phyloP scores from a whole-genome alignment of 1,140 invertebrate species.

The Mactra quadrangularis region DNA sequence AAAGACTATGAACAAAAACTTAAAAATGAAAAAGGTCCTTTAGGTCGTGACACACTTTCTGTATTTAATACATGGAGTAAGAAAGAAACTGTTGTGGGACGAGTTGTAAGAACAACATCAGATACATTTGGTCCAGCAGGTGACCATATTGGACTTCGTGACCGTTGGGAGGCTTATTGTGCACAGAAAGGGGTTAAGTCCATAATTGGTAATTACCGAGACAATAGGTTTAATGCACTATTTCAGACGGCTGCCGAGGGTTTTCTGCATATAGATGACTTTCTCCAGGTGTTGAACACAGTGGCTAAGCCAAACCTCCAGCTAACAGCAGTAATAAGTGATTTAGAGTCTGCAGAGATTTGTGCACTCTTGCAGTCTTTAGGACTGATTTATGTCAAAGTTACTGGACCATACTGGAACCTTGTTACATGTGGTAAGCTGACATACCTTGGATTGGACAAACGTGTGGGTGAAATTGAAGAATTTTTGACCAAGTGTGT shows the following conservation, averaged over 20 bases:
- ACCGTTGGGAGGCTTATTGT: constrained; percentile 45
- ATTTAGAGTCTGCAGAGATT: constrained; percentile 17
- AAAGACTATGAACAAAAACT: too few relatives aligned
- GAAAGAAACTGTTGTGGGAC: too few relatives aligned
- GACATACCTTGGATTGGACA: constrained; percentile 36
- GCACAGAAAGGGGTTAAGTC: constrained; percentile 16
- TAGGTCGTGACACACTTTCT: too few relatives aligned
- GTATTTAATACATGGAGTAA: constrained; percentile 13
- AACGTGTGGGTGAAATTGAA: too few relatives aligned
- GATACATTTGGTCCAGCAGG: too few relatives aligned
- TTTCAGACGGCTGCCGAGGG: constrained; percentile 25
- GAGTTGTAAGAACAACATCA: too few relatives aligned
- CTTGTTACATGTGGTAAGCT: constrained; percentile 26
- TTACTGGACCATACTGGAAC: too few relatives aligned
- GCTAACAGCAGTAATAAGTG: constrained; percentile 2
- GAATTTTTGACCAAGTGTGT: too few relatives aligned
- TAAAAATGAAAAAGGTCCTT: too few relatives aligned
- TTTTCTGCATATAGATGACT: not conserved
- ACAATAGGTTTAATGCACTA: constrained; percentile 12
- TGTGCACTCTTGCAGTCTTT: constrained; percentile 29
- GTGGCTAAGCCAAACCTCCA: not conserved
- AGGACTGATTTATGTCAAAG: constrained; percentile 52
- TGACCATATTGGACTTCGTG: too few relatives aligned
- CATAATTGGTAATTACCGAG: constrained; percentile 22
- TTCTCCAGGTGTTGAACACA: constrained; percentile 19